These are phyloP conservation scores for Falco punctatus DNA, from an alignment of 2,113 vertebrate species.

Conservation along the genomic window DNA sequence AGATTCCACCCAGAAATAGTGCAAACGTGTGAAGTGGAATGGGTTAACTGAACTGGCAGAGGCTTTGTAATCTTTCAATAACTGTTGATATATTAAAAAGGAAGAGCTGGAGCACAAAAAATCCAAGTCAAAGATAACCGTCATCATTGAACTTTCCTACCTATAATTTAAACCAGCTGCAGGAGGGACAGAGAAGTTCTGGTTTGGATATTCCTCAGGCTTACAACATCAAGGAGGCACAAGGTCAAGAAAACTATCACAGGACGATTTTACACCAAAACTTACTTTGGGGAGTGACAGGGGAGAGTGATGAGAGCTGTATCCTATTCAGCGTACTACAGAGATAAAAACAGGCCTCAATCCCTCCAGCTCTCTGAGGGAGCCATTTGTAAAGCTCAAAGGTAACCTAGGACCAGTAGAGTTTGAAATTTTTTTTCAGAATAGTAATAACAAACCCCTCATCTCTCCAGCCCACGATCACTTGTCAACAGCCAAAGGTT, in stretches of 20 bases:
- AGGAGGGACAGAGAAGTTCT: neutral
- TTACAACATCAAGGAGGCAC: neutral
- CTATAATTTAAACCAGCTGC: slow-evolving; percentile 14
- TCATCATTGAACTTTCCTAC: neutral
- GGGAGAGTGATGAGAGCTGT: neutral
- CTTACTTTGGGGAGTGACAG: neutral
- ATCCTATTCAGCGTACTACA: neutral
- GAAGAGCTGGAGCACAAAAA: neutral
- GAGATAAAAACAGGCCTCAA: neutral
- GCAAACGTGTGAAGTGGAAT: neutral
- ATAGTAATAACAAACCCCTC: neutral
- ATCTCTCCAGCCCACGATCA: neutral
- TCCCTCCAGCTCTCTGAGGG: neutral
- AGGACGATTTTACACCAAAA: neutral
- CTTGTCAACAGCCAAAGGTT: neutral
- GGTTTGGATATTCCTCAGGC: neutral
- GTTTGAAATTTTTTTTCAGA: neutral
- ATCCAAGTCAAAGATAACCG: neutral
- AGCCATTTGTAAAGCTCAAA: neutral
- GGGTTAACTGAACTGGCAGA: neutral
- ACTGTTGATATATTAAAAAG: neutral
- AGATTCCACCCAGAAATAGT: neutral
- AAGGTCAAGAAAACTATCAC: slow-evolving; percentile 5
- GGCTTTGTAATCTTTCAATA: neutral
- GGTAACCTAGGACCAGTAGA: neutral